phyloP scores from a whole-genome alignment of 2,888 invertebrate species.

The Scrobipalpa costella region DNA sequence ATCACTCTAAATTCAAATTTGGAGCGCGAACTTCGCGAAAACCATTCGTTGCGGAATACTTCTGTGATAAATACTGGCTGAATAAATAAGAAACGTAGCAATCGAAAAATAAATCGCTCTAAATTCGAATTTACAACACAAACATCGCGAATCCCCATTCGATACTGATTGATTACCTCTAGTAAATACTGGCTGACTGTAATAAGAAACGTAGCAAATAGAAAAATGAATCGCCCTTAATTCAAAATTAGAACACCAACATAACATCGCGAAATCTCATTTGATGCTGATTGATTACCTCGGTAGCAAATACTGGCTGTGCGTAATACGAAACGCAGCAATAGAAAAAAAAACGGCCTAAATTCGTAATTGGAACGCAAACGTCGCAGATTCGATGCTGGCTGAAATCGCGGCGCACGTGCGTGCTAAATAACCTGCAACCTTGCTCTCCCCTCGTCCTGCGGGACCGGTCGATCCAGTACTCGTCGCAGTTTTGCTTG shows the following conservation, averaged over 20 bases:
- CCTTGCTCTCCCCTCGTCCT: constrained; percentile 72
- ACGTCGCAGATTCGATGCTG: constrained; percentile 19
- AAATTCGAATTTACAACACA: constrained; percentile 25
- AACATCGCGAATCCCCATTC: not conserved
- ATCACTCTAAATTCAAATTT: constrained; percentile 19
- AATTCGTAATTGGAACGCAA: constrained; percentile 25
- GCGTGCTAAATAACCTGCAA: constrained; percentile 64
- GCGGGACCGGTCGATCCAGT: constrained; percentile 62
- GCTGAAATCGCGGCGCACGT: constrained; percentile 48
- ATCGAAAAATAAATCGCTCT: constrained; percentile 4
- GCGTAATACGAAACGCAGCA: not conserved
- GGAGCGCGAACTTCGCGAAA: constrained; percentile 12
- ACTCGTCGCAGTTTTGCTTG: constrained; percentile 54
- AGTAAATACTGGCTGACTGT: not conserved
- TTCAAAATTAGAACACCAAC: constrained; percentile 23
- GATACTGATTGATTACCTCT: constrained; percentile 16
- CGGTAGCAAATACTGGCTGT: not conserved
- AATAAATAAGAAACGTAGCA: not conserved
- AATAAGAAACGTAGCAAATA: not conserved
- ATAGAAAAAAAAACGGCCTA: constrained; percentile 4
- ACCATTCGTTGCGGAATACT: constrained; percentile 11
- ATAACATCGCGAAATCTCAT: constrained; percentile 9
- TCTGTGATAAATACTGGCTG: not conserved
- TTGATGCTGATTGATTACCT: not conserved
- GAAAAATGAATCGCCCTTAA: not conserved